Evolutionary conservation across 2,888 invertebrate genomes (phyloP), one percentile per base, ranked within the genome.

Genomic region (Microchrysa polita): DNA sequence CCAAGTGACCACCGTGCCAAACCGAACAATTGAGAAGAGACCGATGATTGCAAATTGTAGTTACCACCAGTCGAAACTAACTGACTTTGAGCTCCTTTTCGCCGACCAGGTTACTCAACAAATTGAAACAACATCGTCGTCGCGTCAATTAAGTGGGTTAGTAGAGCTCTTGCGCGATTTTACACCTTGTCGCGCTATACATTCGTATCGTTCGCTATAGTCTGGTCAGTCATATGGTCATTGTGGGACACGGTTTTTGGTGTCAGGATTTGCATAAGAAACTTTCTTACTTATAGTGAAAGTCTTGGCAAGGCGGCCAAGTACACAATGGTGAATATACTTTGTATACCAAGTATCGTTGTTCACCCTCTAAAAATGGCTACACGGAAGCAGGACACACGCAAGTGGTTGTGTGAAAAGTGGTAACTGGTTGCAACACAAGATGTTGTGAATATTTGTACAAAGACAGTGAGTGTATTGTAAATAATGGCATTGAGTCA

Each of bases 101-200:
- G 16, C 5, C 27, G 48, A n/a, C 48, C 16, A 12, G 16, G 22
- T 65, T 65, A 65, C 22, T 18, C 48, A 65, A 65, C 34, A 65
- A 65, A 65, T 65, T 65, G 22, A 44, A 44, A 48, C 48, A n/a
- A n/a, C 27, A 34, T 34, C 14, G 48, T 48, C 22, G 14, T 65
- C 18, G 4, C 22, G 14, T 65, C 18, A 1, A 22, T 52, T 55
- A 69, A 69, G 52, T 69, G 69, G 69, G 69, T 69, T 69, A 69
- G 69, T 69, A 27, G 69, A 69, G 57, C 69, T n/a, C n/a, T 69
- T 69, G 69, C 69, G 69, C 69, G 53, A 12, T 65, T 34, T 48
- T 44, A 65, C 44, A 42, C 22, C 48, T 12, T 18, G 20, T 23
- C 40, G 14, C 7, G 14, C 7, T 34, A 34, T 34, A 34, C 7